Percentiles rank a stretch among this genome's conserved stretches.
Conservation (phyloP, 2,888 invertebrate genomes). For the Boloria selene region DNA sequence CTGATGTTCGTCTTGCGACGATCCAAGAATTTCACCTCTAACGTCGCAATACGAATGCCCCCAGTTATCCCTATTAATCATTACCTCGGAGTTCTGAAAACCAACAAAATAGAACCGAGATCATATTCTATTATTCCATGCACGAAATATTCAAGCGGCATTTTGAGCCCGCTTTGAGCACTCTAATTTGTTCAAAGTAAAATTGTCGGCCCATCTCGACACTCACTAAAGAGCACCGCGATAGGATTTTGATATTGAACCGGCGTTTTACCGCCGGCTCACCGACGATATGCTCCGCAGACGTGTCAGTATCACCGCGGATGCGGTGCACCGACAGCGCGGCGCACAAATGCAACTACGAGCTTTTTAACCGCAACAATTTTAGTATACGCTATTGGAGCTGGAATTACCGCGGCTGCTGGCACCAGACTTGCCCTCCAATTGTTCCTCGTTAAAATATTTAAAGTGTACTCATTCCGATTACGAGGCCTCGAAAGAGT, state of each 20-base stretch:
- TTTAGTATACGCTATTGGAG: conserved; percentile 87
- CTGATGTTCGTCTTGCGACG: conserved; percentile 83
- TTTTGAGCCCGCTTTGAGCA: conserved; percentile 83
- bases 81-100: conserved; percentile 82
- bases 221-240: conserved; percentile 52
- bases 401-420: conserved; percentile 89
- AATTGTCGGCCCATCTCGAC: conserved; percentile 68
- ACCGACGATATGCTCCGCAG: conserved; percentile 56
- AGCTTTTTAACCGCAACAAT: conserved; percentile 87
- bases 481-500: conserved; percentile 81
- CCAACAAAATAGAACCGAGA: conserved; percentile 85
- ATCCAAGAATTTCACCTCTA: conserved; percentile 86
- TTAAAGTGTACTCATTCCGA: conserved; percentile 82
- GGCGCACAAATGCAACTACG: conserved; percentile 80
- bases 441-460: conserved; percentile 84
- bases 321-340: conserved; percentile 72
- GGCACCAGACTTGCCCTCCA: conserved; percentile 86
- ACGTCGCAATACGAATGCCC: conserved; percentile 85
- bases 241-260: conserved; percentile 52
- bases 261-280: conserved; percentile 52
- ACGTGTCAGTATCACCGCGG: conserved; percentile 59
- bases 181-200: conserved; percentile 87
- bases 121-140: conserved; percentile 87
- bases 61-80: conserved; percentile 84
- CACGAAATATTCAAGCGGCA: conserved; percentile 74